These are phyloP conservation scores for Steinernema scapterisci DNA, from an alignment of 2,888 invertebrate genomes.

Conservation along the genomic window DNA sequence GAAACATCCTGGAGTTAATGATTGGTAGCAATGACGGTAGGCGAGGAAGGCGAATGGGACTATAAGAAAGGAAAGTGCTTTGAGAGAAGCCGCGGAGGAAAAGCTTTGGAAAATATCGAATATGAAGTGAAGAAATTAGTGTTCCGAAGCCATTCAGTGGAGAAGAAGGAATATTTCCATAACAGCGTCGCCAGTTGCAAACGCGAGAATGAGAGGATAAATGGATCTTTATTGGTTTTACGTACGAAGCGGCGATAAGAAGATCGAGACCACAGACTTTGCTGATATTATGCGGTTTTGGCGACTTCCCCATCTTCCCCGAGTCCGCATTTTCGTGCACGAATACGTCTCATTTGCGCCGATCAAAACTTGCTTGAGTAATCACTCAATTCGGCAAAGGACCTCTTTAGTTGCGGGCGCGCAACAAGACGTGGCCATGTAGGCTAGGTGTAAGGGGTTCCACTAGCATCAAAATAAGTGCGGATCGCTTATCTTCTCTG, in stretches of 20 bases:
- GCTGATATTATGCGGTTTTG: constrained; percentile 28
- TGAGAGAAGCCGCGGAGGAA: neutral
- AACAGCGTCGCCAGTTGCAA: constrained; percentile 17
- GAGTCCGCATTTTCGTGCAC: constrained; percentile 13
- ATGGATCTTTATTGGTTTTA: constrained; percentile 31
- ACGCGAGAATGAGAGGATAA: constrained; percentile 28
- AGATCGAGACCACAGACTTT: constrained; percentile 18
- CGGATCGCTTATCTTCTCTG: no score
- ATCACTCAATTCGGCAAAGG: neutral
- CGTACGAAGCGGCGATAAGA: constrained; percentile 30
- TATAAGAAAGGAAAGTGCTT: constrained; percentile 14
- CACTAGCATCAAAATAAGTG: no score
- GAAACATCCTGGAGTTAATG: neutral
- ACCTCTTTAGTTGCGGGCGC: neutral
- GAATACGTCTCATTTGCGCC: constrained; percentile 26
- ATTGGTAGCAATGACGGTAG: neutral
- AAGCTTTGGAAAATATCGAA: constrained; percentile 27
- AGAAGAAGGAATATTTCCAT: constrained; percentile 19
- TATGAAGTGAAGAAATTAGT: constrained; percentile 30
- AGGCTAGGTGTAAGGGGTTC: no score
- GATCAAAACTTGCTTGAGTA: constrained; percentile 22
- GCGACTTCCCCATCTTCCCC: neutral
- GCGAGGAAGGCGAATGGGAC: neutral
- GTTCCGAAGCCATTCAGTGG: constrained; percentile 25
- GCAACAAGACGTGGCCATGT: no score